Evolutionary conservation across 2,888 invertebrate species (phyloP), one percentile per base, ranked within the genome.

Genomic region (Poecilobothrus nobilitatus): DNA sequence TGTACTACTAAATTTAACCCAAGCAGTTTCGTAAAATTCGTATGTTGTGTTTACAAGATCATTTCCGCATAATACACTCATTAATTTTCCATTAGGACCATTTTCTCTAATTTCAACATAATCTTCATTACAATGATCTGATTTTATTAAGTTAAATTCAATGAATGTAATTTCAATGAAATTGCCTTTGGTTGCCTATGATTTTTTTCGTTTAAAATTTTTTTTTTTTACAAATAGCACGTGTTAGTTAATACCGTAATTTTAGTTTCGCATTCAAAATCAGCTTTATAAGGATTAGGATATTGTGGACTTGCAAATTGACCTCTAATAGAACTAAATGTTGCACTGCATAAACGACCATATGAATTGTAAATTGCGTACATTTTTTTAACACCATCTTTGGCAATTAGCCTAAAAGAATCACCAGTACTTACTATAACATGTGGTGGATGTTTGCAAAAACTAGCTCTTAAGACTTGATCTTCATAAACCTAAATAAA

Each of bases 21-120:
- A 95, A 37, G 92, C 75, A 69, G 81, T 82, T 27, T 85, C 82
- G 0, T 80, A 83, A 0, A 84, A 81, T 0, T 88, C 86, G 1
- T 88, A 79, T 72, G 88, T 87, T 1, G 80, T 79, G 0, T 89
- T 88, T 7, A 85, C 79, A 18, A 84, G 75, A 6, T 83, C 79
- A 64, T 81, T 83, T 15, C 91, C 90, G 80, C 97, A 97, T 78
- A 85, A 94, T 18, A 89, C 83, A 1, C 88, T 89, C 18, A 94
- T 73, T 9, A 95, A 74, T 33, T 82, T 82, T 8, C 94, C 94
- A 12, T 80, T 80, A 0, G 85, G 83, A 74, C 85, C 81, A 5
- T 82, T 78, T 82, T 90, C 87, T 61, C 94, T 87, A 68, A 97
- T 84, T 85, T 95, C 95, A 27, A 97, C 80, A 78, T 91, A 96